These are phyloP conservation scores for Muricea muricata DNA, from an alignment of 92 coral and sea anemone species.

Conservation along the genomic window DNA sequence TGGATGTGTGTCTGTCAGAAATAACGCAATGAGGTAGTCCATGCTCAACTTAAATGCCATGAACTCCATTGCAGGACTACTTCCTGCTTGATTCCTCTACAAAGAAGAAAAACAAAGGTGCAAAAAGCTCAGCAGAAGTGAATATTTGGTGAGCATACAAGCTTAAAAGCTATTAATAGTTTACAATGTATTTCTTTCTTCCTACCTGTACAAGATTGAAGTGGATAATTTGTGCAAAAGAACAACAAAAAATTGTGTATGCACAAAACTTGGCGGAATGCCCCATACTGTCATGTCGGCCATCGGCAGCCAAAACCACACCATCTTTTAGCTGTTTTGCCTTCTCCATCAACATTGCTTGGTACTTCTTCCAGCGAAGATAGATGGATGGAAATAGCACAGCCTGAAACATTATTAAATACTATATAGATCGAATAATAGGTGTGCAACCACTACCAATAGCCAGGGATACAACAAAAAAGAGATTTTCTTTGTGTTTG, in stretches of 20 bases:
- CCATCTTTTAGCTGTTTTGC: neutral
- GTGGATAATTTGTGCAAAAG: neutral
- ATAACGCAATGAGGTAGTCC: slow-evolving; percentile 45
- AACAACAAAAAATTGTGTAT: slow-evolving; percentile 9
- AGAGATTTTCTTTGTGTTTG: no score
- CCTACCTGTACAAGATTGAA: neutral
- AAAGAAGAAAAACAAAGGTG: neutral
- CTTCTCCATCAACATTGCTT: neutral
- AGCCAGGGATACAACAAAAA: no score
- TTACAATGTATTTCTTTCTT: no score
- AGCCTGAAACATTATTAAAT: neutral
- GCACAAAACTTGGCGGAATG: slow-evolving; percentile 9
- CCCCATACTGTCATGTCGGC: slow-evolving; percentile 2
- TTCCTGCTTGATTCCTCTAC: slow-evolving; percentile 38
- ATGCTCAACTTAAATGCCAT: slow-evolving; percentile 34
- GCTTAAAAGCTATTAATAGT: neutral
- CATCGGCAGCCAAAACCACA: neutral
- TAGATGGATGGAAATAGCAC: neutral
- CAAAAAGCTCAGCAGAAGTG: neutral
- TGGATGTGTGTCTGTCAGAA: slow-evolving; percentile 57
- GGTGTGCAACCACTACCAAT: no score
- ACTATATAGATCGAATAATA: neutral
- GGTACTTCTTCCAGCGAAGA: slow-evolving; percentile 7
- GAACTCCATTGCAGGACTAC: slow-evolving; percentile 49
- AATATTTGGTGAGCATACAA: no score